Base-by-base conservation (phyloP, 1,140 invertebrate genomes). In the Drosophila quadrilineata region DNA sequence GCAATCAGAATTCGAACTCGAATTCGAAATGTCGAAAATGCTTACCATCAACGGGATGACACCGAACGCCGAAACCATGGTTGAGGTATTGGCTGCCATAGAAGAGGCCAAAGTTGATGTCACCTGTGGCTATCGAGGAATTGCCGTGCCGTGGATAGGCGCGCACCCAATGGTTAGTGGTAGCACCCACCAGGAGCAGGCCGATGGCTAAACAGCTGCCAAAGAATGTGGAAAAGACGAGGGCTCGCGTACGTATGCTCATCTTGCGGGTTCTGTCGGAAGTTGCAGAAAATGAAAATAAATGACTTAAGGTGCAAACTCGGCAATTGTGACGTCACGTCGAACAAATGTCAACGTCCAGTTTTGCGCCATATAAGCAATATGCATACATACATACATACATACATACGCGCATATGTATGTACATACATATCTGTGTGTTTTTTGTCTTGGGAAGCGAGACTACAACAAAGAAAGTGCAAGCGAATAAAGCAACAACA, bases 191-290 rank as follows among this genome's bases (percentile, higher is more conserved):
- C 8, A 96, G 93, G 1, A 97, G 92, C 33, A 98, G 88, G 3
- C 94, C 96, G 43, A 97, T 94, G 50, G 94, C 95, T 41, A 96
- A 89, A 82, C 96, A 94, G 53, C 95, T 95, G 3, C 96, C 93
- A 64, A 98, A 94, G 88, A 98, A 97, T 14, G 96, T 98, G 49
- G 95, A 93, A 79, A 97, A 97, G 29, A 98, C 95, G 90, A 97
- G 62, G 3, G 75, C 71, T 28, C 88, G 71, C 17, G 82, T 88
- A 49, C 80, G 80, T 45, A 89, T 67, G 36, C 75, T 88, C 88
- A 89, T 89, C 53, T 75, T 86, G 58, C 0, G n/a, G 16, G 49
- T 45, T 45, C 59, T 69, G 16, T n/a, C 12, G 2, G 8, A 4
- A n/a, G 3, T 6, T 29, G 14, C 6, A 5, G 6, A 19, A 31